Base-by-base conservation (phyloP, 2,797 vertebrate species). In the Sparidentex hasta region DNA sequence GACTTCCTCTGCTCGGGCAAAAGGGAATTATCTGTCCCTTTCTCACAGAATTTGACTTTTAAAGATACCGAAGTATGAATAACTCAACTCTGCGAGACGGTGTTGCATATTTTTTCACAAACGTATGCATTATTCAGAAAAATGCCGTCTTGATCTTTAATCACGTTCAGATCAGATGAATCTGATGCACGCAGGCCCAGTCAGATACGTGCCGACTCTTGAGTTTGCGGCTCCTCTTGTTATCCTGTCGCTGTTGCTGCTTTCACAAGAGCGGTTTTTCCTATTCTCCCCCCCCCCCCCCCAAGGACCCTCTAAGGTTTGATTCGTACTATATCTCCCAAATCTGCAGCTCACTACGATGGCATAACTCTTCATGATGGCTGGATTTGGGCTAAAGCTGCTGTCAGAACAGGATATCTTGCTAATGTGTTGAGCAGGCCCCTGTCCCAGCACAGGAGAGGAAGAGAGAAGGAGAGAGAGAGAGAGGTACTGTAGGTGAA, bases 321-420 rank as follows among this genome's bases (percentile, higher is more conserved):
- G 80, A 93, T 93, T 92, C 79, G 72, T 87, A 76, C 77, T 67
- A 83, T 71, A 77, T 57, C 88, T 88, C 81, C 81, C 82, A 87
- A 89, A 92, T 90, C 84, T 68, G 7, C 78, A 73, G 78, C 75
- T 87, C 18, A 54, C 80, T 83, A 56, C 65, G 38, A 85, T 69
- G 76, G 80, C 86, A 93, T 91, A 93, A 93, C 88, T 95, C 93
- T 93, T 88, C 59, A 50, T 92, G 92, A 93, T 90, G 84, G 87
- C 81, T 88, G 87, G 84, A 92, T 94, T 92, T 92, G 87, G 85
- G 29, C 76, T 90, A 83, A 92, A 91, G 90, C 90, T 80, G 82
- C 88, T 90, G 89, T 94, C 92, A 86, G 89, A 93, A 90, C 59
- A 70, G 85, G 85, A 92, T 90, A 84, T 88, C 90, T 80, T 77